These are phyloP conservation scores for Amphimallon solstitiale DNA, from an alignment of 2,888 invertebrate genomes.

Conservation along the genomic window DNA sequence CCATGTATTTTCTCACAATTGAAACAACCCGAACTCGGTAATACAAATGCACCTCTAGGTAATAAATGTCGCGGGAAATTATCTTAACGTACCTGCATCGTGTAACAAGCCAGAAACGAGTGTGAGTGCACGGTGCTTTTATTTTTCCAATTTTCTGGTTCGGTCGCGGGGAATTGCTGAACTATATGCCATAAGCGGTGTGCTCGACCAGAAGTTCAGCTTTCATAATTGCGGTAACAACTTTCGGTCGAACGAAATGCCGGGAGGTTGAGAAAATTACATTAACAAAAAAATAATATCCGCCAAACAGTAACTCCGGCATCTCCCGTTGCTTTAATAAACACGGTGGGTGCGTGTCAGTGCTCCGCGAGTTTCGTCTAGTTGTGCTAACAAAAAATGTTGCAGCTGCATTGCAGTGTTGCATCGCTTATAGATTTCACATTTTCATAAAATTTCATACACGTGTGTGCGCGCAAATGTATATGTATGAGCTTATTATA, in stretches of 20 bases:
- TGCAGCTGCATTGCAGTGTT: slow-evolving; percentile 55
- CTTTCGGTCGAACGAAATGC: not conserved
- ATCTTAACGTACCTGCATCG: too few relatives aligned
- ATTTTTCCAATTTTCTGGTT: too few relatives aligned
- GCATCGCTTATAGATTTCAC: slow-evolving; percentile 55
- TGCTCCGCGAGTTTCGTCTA: not conserved
- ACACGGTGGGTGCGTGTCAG: not conserved
- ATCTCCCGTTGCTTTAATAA: not conserved
- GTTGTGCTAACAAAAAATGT: slow-evolving; percentile 34
- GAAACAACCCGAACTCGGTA: too few relatives aligned
- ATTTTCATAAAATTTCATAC: slow-evolving; percentile 55
- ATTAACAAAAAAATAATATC: not conserved
- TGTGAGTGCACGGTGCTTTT: too few relatives aligned
- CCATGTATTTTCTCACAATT: too few relatives aligned
- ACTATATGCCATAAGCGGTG: too few relatives aligned
- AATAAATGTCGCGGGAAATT: too few relatives aligned
- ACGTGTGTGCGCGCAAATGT: not conserved
- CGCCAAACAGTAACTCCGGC: not conserved
- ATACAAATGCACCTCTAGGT: too few relatives aligned
- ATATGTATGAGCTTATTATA: slow-evolving; percentile 55
- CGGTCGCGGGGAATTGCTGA: too few relatives aligned
- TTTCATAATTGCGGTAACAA: too few relatives aligned
- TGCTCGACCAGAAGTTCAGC: too few relatives aligned
- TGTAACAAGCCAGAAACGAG: too few relatives aligned
- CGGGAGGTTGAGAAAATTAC: not conserved